These are phyloP conservation scores for Odocoileus hemionus DNA, from an alignment of 2,113 vertebrate species.

Conservation along the genomic window DNA sequence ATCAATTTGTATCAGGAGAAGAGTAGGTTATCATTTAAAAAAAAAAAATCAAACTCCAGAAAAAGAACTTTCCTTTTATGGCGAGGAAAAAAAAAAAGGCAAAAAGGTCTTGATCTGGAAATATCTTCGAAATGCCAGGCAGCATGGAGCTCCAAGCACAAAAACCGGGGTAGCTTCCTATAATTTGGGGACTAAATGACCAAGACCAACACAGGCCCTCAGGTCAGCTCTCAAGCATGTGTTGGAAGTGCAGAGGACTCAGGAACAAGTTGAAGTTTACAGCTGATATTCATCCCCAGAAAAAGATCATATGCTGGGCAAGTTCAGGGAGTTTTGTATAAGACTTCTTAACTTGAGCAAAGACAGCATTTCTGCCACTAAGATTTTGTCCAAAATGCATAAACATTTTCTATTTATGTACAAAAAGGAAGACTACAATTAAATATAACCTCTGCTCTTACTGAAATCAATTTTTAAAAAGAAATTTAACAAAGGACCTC, in stretches of 20 bases:
- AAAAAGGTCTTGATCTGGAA: neutral
- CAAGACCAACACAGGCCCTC: neutral
- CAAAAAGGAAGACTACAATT: neutral
- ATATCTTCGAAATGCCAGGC: neutral
- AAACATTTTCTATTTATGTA: neutral
- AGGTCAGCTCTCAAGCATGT: neutral
- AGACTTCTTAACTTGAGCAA: neutral
- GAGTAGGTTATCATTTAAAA: neutral
- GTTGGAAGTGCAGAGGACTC: neutral
- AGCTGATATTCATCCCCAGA: neutral
- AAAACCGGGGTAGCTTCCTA: neutral
- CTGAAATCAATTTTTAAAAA: neutral
- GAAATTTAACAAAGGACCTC: neutral
- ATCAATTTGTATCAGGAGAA: neutral
- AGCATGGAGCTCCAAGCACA: neutral
- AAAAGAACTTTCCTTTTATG: neutral
- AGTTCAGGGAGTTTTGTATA: neutral
- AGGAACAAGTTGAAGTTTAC: neutral
- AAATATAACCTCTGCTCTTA: neutral
- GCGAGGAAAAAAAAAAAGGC: fast-evolving
- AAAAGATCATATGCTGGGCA: neutral
- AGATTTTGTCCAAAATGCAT: neutral
- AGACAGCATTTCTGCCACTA: neutral
- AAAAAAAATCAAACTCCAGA: neutral
- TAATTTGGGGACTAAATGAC: neutral